These are phyloP conservation scores for Gymnorhina tibicen DNA, from an alignment of 2,113 vertebrate species.

Conservation along the genomic window DNA sequence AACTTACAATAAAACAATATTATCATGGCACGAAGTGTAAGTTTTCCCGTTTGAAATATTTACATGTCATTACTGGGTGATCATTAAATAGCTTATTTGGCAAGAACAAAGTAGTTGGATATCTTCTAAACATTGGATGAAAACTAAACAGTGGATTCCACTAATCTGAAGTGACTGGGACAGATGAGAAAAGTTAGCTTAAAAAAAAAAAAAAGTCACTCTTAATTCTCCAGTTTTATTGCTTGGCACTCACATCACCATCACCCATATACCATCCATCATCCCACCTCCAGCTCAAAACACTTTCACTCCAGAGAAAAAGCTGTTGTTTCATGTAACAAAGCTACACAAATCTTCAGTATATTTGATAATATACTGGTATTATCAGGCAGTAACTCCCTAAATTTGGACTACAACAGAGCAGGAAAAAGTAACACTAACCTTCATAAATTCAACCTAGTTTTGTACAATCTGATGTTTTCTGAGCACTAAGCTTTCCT, in stretches of 20 bases:
- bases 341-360: neutral
- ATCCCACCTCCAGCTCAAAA: neutral
- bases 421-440: neutral
- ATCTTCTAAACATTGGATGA: neutral
- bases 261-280: too few relatives aligned
- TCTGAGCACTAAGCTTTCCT: neutral
- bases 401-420: neutral
- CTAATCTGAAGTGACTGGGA: neutral
- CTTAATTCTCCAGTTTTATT: neutral
- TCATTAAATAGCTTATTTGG: neutral
- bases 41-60: neutral
- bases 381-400: neutral
- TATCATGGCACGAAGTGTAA: neutral
- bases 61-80: neutral
- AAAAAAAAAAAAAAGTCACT: neutral
- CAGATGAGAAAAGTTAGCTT: neutral
- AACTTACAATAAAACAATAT: neutral
- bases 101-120: neutral
- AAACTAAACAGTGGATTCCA: neutral
- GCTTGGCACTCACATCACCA: neutral
- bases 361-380: neutral
- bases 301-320: neutral
- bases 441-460: neutral
- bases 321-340: neutral
- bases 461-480: neutral